A percentile compares a stretch with the other conserved stretches of the same genome.
Evolutionary conservation across 2,113 vertebrate genomes (phyloP).

Genomic region (Pseudorhombus dupliciocellatus): DNA sequence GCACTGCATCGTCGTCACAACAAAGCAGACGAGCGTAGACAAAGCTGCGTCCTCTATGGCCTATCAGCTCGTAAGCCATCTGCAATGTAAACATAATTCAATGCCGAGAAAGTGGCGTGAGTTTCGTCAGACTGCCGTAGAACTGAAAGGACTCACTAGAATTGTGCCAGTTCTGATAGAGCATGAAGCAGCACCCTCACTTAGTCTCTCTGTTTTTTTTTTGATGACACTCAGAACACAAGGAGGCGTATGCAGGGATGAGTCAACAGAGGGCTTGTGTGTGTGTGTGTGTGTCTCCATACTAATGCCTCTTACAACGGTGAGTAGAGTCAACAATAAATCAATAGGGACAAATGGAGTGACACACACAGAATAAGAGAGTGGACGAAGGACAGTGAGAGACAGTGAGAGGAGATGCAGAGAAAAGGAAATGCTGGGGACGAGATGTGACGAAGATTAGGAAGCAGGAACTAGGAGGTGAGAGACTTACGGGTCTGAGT

Average conservation of each 20-base stretch:
- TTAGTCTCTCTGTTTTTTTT: constrained; percentile 32
- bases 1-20: not conserved
- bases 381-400: constrained; percentile 22
- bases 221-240: constrained; percentile 47
- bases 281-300: constrained; percentile 32
- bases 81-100: constrained; percentile 14
- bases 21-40: not conserved
- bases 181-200: constrained; percentile 21
- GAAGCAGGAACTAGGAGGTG: not conserved
- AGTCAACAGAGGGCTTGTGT: constrained; percentile 47
- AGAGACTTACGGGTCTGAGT: constrained; percentile 92
- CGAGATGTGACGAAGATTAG: constrained; percentile 33
- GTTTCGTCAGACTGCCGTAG: constrained; percentile 14
- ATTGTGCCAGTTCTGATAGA: constrained; percentile 32
- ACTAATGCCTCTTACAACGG: constrained; percentile 50
- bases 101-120: constrained; percentile 4
- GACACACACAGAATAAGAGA: constrained; percentile 20
- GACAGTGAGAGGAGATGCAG: not conserved
- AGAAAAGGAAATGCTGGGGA: constrained; percentile 8
- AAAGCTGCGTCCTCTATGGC: constrained; percentile 3
- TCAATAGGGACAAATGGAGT: constrained; percentile 31
- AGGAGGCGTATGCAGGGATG: constrained; percentile 37
- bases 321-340: constrained; percentile 39
- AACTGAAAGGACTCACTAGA: constrained; percentile 35
- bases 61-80: not conserved